Conservation (phyloP, 37 sponge, comb jelly and placozoan species). For the Tethya wilhelma region DNA sequence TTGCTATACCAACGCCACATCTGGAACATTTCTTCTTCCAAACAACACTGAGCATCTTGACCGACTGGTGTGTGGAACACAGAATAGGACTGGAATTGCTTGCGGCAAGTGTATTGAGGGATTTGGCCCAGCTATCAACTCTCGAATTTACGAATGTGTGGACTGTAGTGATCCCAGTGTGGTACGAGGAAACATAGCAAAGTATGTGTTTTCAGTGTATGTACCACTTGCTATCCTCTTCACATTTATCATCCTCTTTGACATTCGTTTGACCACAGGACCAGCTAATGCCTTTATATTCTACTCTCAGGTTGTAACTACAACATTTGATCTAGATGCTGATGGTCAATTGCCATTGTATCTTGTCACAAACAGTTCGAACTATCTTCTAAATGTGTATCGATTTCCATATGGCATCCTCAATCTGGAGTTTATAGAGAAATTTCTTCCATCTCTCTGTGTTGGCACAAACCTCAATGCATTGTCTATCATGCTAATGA, state of each 20-base stretch:
- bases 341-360: conserved; percentile 22
- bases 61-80: conserved; percentile 14
- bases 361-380: background rate
- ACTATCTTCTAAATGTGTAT: conserved; percentile 15
- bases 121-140: conserved; percentile 27
- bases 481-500: conserved; percentile 15
- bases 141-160: conserved; percentile 25
- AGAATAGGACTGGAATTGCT: conserved; percentile 33
- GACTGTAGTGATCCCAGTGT: background rate
- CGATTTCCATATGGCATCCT: conserved; percentile 44
- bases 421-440: conserved; percentile 49
- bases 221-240: conserved; percentile 40
- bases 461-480: conserved; percentile 17
- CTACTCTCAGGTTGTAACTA: conserved; percentile 44
- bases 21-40: background rate
- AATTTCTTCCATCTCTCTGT: conserved; percentile 17
- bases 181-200: conserved; percentile 3
- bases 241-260: conserved; percentile 49
- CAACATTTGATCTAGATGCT: conserved; percentile 9
- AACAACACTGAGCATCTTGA: background rate
- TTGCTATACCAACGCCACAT: background rate
- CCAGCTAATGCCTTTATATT: conserved; percentile 66
- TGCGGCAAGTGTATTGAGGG: conserved; percentile 51
- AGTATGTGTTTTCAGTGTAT: conserved; percentile 26
- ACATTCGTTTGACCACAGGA: conserved; percentile 58